Conservation (phyloP, 2,113 vertebrate genomes). For the Grus americana region DNA sequence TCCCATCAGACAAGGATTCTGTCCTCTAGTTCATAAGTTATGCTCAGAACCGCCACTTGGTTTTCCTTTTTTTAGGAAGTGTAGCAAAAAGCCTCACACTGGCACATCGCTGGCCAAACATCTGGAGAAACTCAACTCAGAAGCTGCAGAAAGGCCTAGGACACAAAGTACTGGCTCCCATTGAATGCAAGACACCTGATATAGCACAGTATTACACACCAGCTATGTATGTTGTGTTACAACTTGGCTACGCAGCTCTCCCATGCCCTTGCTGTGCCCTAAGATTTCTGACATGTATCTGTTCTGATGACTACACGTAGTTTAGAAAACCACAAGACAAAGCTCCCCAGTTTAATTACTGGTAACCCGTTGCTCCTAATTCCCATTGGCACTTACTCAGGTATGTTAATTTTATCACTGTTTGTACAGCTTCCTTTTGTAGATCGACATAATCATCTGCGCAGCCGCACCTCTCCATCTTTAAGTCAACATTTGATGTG, state of each 20-base stretch:
- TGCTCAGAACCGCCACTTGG: neutral
- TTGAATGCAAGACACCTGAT: neutral
- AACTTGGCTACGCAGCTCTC: neutral
- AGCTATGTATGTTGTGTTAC: neutral
- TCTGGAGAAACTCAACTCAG: neutral
- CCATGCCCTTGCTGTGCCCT: neutral
- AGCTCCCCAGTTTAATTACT: neutral
- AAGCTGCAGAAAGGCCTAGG: neutral
- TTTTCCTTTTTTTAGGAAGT: neutral
- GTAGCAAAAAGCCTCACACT: neutral
- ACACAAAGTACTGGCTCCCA: neutral
- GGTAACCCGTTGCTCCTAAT: neutral
- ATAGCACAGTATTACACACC: neutral
- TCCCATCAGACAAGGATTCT: neutral
- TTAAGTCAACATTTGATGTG: neutral
- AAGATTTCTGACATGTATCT: neutral
- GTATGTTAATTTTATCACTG: neutral
- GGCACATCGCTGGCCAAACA: neutral
- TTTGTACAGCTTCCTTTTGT: neutral
- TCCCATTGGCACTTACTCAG: neutral
- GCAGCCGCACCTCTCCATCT: neutral
- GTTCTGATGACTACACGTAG: neutral
- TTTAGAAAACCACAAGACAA: neutral
- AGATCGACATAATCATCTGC: neutral
- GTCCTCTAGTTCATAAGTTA: neutral